Evolutionary conservation across 2,888 invertebrate species (phyloP).

Genomic region (Drosophila kanekoi): DNA sequence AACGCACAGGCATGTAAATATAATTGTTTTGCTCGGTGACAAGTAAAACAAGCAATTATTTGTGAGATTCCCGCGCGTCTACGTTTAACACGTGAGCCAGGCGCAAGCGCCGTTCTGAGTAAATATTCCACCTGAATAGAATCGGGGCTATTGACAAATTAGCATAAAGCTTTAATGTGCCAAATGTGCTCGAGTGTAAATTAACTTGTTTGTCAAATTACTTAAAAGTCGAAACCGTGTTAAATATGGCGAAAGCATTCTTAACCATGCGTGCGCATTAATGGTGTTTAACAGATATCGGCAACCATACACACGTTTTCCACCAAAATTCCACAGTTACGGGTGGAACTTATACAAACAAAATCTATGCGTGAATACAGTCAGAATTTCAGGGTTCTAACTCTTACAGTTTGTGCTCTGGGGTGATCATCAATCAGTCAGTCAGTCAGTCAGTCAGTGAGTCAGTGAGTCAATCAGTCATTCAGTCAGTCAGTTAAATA

Average conservation of each 20-base stretch:
- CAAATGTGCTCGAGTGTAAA: slow-evolving; percentile 34
- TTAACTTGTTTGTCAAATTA: slow-evolving; percentile 19
- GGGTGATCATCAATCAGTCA: too few species aligned
- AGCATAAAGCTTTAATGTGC: slow-evolving; percentile 20
- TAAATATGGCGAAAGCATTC: neutral
- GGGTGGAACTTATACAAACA: too few species aligned
- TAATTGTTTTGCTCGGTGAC: slow-evolving; percentile 64
- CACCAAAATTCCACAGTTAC: too few species aligned
- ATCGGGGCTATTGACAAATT: slow-evolving; percentile 9
- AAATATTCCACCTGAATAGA: slow-evolving; percentile 4
- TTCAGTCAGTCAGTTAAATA: too few species aligned
- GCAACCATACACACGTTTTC: too few species aligned
- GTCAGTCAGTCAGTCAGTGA: too few species aligned
- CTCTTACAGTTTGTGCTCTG: too few species aligned
- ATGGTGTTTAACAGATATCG: too few species aligned
- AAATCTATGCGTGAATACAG: too few species aligned
- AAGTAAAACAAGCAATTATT: slow-evolving; percentile 67
- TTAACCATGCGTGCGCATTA: neutral
- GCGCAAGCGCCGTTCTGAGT: slow-evolving; percentile 5
- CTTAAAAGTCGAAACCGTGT: neutral
- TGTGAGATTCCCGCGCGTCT: slow-evolving; percentile 41
- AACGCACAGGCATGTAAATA: slow-evolving; percentile 52
- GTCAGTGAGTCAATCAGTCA: too few species aligned
- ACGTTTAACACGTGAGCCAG: slow-evolving; percentile 39
- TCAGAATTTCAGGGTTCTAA: too few species aligned